phyloP scores from a whole-genome alignment of 2,797 vertebrate genomes.

The Malacoctenus gilli region DNA sequence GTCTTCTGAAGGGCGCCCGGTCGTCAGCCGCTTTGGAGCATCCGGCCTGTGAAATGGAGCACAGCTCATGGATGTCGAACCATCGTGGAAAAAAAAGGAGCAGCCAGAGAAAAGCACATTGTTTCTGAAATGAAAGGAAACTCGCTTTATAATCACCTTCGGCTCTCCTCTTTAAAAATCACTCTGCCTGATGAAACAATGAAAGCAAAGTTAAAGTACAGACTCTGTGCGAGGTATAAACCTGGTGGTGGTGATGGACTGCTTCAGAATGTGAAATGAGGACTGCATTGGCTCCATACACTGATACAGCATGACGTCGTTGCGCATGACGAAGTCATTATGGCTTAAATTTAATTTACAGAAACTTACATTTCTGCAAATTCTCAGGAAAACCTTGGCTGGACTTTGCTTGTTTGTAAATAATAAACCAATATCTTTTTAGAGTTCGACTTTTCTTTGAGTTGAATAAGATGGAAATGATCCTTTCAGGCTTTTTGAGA shows the following conservation, averaged over 20 bases:
- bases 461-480: too few species aligned
- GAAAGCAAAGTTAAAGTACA: constrained; percentile 5
- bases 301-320: too few species aligned
- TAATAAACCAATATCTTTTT: too few species aligned
- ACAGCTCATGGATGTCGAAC: constrained; percentile 6
- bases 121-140: background rate
- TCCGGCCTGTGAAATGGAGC: background rate
- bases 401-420: too few species aligned
- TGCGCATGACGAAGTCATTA: too few species aligned
- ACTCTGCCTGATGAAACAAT: constrained; percentile 25
- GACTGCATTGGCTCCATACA: too few species aligned
- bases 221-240: background rate
- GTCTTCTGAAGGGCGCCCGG: constrained; percentile 21
- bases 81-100: background rate
- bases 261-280: constrained; percentile 13
- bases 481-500: too few species aligned
- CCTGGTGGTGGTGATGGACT: background rate
- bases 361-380: too few species aligned
- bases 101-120: background rate
- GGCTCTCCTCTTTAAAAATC: constrained; percentile 3
- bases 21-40: constrained; percentile 1
- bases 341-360: too few species aligned
- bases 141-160: background rate
- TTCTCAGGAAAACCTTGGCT: too few species aligned
- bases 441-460: too few species aligned